phyloP scores from a whole-genome alignment of 2,113 vertebrate genomes.

The Leptodactylus fuscus region DNA sequence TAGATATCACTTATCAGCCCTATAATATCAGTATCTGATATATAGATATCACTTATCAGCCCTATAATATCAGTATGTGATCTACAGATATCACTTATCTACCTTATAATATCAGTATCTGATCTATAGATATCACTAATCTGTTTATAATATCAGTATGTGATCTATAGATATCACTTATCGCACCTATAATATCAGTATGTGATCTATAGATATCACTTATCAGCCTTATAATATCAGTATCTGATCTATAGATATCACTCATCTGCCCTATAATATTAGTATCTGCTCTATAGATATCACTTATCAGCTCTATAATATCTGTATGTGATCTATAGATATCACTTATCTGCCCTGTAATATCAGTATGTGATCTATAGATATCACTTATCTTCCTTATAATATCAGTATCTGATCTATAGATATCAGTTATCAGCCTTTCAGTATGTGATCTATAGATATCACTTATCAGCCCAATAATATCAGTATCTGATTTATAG shows the following conservation, averaged over 20 bases:
- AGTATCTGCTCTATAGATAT: not conserved
- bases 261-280: no score
- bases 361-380: no score
- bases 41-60: not conserved
- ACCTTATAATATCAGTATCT: no score
- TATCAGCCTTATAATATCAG: no score
- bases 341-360: no score
- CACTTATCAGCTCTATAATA: not conserved
- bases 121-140: no score
- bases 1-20: not conserved
- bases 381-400: no score
- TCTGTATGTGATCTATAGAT: not conserved
- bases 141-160: not conserved
- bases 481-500: no score
- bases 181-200: not conserved
- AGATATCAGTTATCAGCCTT: no score
- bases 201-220: not conserved
- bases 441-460: not conserved
- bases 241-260: no score
- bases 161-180: not conserved
- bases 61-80: not conserved
- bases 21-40: not conserved
- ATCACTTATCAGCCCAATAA: not conserved
- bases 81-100: no score
- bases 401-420: no score